Evolutionary conservation across 2,797 vertebrate species (phyloP), one percentile per base, ranked within the genome.

Genomic region (Lacerta agilis): DNA sequence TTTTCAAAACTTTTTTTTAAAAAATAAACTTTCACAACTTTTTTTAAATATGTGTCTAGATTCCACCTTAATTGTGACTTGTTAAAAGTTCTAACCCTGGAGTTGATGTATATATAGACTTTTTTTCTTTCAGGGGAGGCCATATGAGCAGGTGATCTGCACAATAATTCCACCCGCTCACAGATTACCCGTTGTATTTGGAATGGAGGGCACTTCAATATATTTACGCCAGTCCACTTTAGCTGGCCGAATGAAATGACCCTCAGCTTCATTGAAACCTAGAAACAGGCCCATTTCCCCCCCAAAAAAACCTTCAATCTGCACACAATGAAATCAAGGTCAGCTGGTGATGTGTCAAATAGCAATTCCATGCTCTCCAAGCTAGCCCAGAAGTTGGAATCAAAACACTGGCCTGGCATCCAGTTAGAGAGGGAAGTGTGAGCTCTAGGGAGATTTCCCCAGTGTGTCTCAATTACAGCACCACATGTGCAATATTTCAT

Each of bases 281-380:
- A 75, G 41, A 88, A 73, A 45, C 38, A 23, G 4, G 15, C 45
- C 29, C 67, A 6, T 78, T 58, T 27, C 11, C 45, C 45, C 45
- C 45, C 45, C 0, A 11, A 49, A 11, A 49, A 83, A 82, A 36
- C 9, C 9, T 10, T 82, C 8, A 36, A 25, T 29, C 45, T 29
- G 3, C 49, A 38, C 33, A 78, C 3, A 33, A 25, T 76, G 41
- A 79, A 91, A 33, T 43, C 17, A 41, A 71, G 79, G 69, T 61
- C 10, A 91, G 45, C 8, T 61, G 41, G 23, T 7, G 15, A 81
- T 45, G 58, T 66, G 43, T 88, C 66, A 73, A 41, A 43, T 43
- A 90, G 25, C 41, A 88, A 58, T 80, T 49, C 75, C 58, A 2
- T 33, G 4, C n/a, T 23, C 6, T 80, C 91, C 88, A 81, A 87